A percentile compares a stretch with the other conserved stretches of the same genome.
Conservation (phyloP, 2,797 vertebrate genomes). For the Hydrocynus forskahlii region DNA sequence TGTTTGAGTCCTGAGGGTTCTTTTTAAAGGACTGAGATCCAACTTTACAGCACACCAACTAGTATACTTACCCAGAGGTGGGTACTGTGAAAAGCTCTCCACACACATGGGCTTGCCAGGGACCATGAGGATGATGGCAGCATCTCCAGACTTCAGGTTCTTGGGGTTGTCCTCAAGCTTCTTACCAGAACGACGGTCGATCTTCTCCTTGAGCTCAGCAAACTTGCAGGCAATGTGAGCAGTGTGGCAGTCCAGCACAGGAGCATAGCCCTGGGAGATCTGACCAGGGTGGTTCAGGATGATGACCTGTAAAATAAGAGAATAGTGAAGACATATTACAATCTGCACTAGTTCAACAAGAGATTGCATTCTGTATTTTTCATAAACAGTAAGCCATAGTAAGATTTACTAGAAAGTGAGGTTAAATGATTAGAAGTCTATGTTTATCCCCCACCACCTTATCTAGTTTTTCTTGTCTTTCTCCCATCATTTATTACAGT, state of each 20-base stretch:
- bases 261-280: conserved; percentile 79
- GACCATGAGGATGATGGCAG: conserved; percentile 75
- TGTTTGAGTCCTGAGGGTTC: not conserved
- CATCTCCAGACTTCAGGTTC: conserved; percentile 77
- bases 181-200: conserved; percentile 82
- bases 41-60: not conserved
- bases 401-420: not conserved
- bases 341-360: not conserved
- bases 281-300: conserved; percentile 84
- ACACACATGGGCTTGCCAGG: conserved; percentile 82
- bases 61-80: conserved; percentile 76
- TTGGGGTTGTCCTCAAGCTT: conserved; percentile 82
- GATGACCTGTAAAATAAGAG: conserved; percentile 72
- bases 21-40: not conserved
- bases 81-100: conserved; percentile 78
- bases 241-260: conserved; percentile 82
- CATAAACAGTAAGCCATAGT: not conserved
- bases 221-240: conserved; percentile 85
- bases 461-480: not conserved
- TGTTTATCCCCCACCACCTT: not conserved
- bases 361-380: not conserved
- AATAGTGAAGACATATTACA: not conserved
- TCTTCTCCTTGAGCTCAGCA: conserved; percentile 73
- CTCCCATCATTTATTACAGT: not conserved
- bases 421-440: not conserved